Evolutionary conservation across 2,113 vertebrate species (phyloP), one percentile per base, ranked within the genome.

Genomic region (Syngnathus typhle): DNA sequence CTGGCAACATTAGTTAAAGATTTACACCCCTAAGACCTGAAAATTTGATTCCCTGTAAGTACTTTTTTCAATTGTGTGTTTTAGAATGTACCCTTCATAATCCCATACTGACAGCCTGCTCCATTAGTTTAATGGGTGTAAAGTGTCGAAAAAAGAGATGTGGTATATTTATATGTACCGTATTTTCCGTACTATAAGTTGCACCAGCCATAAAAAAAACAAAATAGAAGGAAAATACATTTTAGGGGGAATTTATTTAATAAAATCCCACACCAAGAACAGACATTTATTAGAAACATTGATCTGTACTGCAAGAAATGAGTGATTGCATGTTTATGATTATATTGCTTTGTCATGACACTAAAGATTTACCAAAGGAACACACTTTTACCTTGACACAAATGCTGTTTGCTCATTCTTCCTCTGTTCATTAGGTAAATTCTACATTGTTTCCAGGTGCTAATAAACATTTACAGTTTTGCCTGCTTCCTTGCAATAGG

Each of bases 1-100:
- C 66, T 80, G 78, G 59, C 61, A 73, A 47, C 21, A 68, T 52
- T 66, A n/a, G 41, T 36, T 23, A 56, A 80, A 23, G 65, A 64
- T 68, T 38, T 67, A 36, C 55, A 67, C 13, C 54, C 43, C 43
- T 15, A 70, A 55, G 21, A 27, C 65, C 44, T 60, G 37, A 43
- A 11, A 46, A 68, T 41, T 21, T 41, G 36, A 73, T 75, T 71
- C 47, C 8, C 61, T 52, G 4, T 23, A 52, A 72, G 61, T 51
- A 38, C 19, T 68, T 56, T 68, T 76, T 55, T 7, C 37, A 67
- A 51, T n/a, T 9, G 60, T 23, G 59, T 37, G 67, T 74, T 71
- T 67, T 47, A 51, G 56, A 46, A 60, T 67, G 49, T 11, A 51
- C 13, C 8, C 32, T 37, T 19, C 19, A 6, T 64, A 21, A 71